Percentiles rank a stretch among this genome's conserved stretches.
phyloP scores from a whole-genome alignment of 2,113 vertebrate genomes.

The Callionymus lyra region DNA sequence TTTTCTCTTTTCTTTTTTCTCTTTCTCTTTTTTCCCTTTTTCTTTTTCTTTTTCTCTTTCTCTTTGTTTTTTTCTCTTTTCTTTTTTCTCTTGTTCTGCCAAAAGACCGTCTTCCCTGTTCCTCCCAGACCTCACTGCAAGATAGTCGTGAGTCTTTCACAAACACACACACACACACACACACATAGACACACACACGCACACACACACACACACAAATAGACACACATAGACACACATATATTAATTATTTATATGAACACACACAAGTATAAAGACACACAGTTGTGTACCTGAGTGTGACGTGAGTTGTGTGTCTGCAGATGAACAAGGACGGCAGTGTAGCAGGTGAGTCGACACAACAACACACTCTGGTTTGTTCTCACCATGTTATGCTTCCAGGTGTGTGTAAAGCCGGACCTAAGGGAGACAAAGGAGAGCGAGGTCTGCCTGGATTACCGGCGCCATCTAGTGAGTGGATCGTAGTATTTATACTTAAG shows the following conservation, averaged over 20 bases:
- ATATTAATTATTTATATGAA: too few species aligned
- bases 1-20: too few species aligned
- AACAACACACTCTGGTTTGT: neutral
- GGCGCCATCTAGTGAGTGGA: slow-evolving; percentile 69
- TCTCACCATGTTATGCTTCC: slow-evolving; percentile 6
- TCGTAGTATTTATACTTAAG: too few species aligned
- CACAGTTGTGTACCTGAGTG: too few species aligned
- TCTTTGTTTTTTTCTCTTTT: neutral
- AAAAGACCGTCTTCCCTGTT: slow-evolving; percentile 83
- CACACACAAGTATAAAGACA: too few species aligned
- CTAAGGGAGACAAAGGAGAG: slow-evolving; percentile 87
- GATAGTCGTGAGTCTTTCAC: slow-evolving; percentile 73
- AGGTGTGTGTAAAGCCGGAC: slow-evolving; percentile 47
- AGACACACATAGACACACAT: too few species aligned
- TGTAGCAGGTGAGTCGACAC: slow-evolving; percentile 22
- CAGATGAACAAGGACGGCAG: slow-evolving; percentile 46
- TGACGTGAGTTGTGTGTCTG: slow-evolving; percentile 3
- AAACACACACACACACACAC: too few species aligned
- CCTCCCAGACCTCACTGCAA: slow-evolving; percentile 88
- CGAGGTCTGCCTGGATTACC: slow-evolving; percentile 76
- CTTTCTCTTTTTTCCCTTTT: too few species aligned
- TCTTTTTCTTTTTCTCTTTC: too few species aligned
- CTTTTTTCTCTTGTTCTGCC: slow-evolving; percentile 20
- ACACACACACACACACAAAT: too few species aligned
- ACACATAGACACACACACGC: too few species aligned